Evolutionary conservation across 1,140 invertebrate genomes (phyloP), one percentile per base, ranked within the genome.

Genomic region (Batillaria attramentaria): DNA sequence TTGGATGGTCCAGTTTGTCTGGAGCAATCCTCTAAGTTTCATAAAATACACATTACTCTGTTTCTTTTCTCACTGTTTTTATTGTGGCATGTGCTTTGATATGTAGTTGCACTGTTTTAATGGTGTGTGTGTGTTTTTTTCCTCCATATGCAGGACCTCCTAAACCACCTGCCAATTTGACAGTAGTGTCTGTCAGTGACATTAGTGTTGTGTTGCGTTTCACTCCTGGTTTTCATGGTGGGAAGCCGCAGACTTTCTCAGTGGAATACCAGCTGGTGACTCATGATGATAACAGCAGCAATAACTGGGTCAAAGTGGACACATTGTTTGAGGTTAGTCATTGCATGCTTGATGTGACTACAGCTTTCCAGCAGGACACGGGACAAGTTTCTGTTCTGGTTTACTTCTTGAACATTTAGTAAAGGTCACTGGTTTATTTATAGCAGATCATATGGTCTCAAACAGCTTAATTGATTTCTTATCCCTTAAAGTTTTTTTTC

Each of bases 191-290:
- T 39, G 33, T 20, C 1, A 42, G 50, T 20, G 68, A 70, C 41
- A 37, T 42, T 10, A 20, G 42, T 16, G 68, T 70, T 0, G 24
- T 16, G 3, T 42, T 70, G 68, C 41, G 31, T 28, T 70, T 39
- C 39, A 43, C 50, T 8, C 68, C 68, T 43, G 68, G 68, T 70
- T 70, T 70, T 42, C 68, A 70, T 70, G 68, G 68, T 31, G 68
- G 68, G 24, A 70, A 70, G 42, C 68, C 68, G 20, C 68, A 70
- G 68, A 70, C 3, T 5, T 70, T 70, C 35, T 13, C 3, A 6
- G 68, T 70, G 35, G 41, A 70, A n/a, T 70, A 70, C 68, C 68
- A 31, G 8, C 24, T 46, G 5, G 2, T 20, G 2, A 31, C 4
- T n/a, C 10, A 35, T 31, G 31, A 70, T 13, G 41, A 70, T 24